These are phyloP conservation scores for Eurystomus gularis DNA, from an alignment of 2,113 vertebrate species.

Conservation along the genomic window DNA sequence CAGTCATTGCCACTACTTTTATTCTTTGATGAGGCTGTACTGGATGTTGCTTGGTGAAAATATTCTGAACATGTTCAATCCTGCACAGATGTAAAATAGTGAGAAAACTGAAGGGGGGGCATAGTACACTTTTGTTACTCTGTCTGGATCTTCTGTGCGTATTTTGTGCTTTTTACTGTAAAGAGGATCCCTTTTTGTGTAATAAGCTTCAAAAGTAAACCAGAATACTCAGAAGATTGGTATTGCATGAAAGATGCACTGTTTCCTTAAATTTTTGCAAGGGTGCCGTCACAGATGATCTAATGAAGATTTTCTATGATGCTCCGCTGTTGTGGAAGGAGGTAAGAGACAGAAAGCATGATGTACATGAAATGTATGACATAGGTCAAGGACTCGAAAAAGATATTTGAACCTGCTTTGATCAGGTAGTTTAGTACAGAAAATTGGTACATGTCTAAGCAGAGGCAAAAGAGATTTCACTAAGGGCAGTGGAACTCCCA, in stretches of 20 bases:
- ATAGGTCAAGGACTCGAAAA: background rate
- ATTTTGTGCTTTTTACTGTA: background rate
- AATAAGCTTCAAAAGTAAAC: background rate
- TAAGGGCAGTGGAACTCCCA: background rate
- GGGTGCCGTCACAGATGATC: background rate
- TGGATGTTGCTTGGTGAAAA: background rate
- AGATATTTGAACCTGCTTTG: background rate
- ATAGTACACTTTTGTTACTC: rapidly evolving
- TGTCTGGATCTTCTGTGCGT: background rate
- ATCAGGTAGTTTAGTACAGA: background rate
- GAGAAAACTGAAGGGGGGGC: background rate
- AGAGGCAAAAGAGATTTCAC: background rate
- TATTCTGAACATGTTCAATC: background rate
- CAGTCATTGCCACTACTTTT: background rate
- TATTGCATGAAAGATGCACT: background rate
- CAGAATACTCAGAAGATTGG: background rate
- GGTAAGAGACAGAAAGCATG: background rate
- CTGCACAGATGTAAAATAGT: background rate
- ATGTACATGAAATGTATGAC: background rate
- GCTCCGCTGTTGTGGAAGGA: background rate
- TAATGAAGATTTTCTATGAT: background rate
- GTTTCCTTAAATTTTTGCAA: background rate
- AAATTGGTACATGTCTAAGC: background rate
- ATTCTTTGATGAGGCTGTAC: background rate
- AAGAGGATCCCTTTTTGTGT: background rate